phyloP scores from a whole-genome alignment of 1,140 invertebrate genomes.

The Subanguina moxae region DNA sequence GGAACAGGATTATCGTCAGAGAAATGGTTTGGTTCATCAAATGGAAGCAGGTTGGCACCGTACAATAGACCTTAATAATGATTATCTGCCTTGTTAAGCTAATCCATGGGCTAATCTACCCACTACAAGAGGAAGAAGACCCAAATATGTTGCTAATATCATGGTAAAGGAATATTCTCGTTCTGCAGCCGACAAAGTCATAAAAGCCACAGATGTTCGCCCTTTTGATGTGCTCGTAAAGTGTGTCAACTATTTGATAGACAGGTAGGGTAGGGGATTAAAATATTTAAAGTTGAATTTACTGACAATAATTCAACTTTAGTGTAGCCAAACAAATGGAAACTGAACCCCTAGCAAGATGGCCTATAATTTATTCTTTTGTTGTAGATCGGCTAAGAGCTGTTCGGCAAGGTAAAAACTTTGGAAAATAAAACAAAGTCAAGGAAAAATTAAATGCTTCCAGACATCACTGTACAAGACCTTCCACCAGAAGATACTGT shows the following conservation, averaged over 20 bases:
- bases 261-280: neutral
- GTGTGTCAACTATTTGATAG: neutral
- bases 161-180: conserved; percentile 2
- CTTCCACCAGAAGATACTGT: neutral
- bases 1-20: neutral
- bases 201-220: conserved; percentile 3
- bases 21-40: neutral
- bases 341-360: neutral
- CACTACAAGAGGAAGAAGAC: neutral
- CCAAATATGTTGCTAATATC: neutral
- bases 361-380: conserved; percentile 1
- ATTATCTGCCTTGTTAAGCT: no score
- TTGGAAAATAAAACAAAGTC: no score
- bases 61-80: no score
- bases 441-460: no score
- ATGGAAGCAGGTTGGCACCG: neutral
- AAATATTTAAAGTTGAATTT: neutral
- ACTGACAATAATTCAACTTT: neutral
- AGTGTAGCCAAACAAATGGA: neutral
- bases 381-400: neutral
- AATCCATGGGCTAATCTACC: neutral
- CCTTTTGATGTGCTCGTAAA: neutral
- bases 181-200: neutral
- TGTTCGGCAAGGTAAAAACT: neutral
- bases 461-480: neutral